These are phyloP conservation scores for Trigoniulus corallinus DNA, from an alignment of 1,140 invertebrate species.

Conservation along the genomic window DNA sequence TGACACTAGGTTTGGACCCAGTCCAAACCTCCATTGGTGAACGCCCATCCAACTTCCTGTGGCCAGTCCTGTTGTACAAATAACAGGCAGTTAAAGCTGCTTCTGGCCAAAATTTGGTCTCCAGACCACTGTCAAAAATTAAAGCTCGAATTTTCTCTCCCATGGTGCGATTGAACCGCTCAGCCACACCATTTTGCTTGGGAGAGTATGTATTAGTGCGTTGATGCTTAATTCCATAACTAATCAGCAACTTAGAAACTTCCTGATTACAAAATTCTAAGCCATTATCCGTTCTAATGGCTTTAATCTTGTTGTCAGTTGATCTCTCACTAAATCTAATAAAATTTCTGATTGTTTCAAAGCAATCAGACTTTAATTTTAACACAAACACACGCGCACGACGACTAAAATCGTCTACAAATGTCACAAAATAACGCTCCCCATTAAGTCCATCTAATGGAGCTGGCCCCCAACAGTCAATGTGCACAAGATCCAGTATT, in stretches of 20 bases:
- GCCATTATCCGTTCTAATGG: conserved; percentile 8
- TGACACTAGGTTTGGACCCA: conserved; percentile 16
- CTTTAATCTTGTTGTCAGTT: not conserved
- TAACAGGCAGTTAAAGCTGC: conserved; percentile 26
- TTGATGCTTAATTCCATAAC: conserved; percentile 11
- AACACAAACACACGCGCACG: not conserved
- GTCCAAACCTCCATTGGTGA: conserved; percentile 21
- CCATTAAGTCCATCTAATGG: not conserved
- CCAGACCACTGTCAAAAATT: conserved; percentile 22
- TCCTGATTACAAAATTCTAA: conserved; percentile 9
- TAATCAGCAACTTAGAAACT: conserved; percentile 7
- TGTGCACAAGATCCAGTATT: not conserved
- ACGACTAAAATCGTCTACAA: not conserved
- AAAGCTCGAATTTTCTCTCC: conserved; percentile 22
- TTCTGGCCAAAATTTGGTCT: conserved; percentile 28
- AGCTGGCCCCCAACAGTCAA: not conserved
- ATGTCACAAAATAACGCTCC: not conserved
- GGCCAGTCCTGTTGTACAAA: conserved; percentile 21
- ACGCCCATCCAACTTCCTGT: not conserved
- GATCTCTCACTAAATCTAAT: not conserved
- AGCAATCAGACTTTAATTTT: not conserved
- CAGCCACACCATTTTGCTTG: conserved; percentile 23
- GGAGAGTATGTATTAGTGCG: conserved; percentile 19
- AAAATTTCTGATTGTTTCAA: not conserved
- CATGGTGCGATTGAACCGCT: conserved; percentile 23